Evolutionary conservation across 1,140 invertebrate species (phyloP), one percentile per base, ranked within the genome.

Genomic region (Dendroctonus valens): DNA sequence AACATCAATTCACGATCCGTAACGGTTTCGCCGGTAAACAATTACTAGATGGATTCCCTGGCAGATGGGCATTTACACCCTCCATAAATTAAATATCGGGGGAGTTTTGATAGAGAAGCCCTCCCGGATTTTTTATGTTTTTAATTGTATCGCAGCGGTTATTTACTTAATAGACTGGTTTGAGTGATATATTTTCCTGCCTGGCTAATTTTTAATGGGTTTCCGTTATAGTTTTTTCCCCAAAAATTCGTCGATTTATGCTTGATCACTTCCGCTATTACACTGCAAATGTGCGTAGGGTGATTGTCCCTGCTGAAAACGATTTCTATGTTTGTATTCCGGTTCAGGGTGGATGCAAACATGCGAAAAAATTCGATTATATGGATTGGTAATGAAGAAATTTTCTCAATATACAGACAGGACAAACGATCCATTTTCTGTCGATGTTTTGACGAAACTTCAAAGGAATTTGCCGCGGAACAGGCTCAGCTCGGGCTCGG

Each of bases 11-110:
- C 39, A 54, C 40, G 58, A 59, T 52, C 64, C 64, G 64, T 66
- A 66, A 66, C 64, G 64, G 64, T 66, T 59, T 59, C 49, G 55
- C 48, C 52, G 38, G 64, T 59, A 59, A 66, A 59, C 37, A 59
- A 65, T 58, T 65, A 58, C 51, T 66, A 59, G 55, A 66, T 48
- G 64, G 64, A 66, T 66, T 66, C 64, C 49, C 64, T 7, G 41
- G 64, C 64, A 66, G 64, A 66, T 66, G 64, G 64, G 48, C 64
- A 53, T 66, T 66, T 66, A 66, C 64, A 66, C 64, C 64, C 64
- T 59, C 64, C 48, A 59, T 66, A 66, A 66, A 66, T 66, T 59
- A 66, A 66, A 66, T 66, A 66, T 66, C 51, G 64, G 64, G 64
- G 64, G 57, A 66, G 64, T 66, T 66, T 59, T 66, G 64, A 66